Evolutionary conservation across 1,140 invertebrate species (phyloP).

Genomic region (Lucilia sericata): DNA sequence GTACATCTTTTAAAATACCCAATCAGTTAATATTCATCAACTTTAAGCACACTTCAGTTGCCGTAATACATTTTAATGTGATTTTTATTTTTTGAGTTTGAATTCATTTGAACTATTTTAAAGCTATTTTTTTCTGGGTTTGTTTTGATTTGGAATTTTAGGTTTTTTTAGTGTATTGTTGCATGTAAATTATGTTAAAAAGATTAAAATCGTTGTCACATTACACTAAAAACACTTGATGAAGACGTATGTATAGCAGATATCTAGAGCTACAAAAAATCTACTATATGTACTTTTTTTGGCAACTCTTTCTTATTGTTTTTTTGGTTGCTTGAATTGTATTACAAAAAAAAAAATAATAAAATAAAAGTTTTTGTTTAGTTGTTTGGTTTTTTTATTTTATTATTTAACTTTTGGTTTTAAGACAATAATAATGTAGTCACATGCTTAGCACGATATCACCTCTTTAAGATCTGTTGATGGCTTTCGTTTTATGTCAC

Average conservation of each 20-base stretch:
- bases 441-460: conserved; percentile 30
- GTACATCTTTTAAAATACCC: background rate
- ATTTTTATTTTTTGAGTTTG: background rate
- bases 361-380: background rate
- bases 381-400: background rate
- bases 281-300: no score
- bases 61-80: conserved; percentile 23
- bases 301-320: background rate
- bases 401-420: background rate
- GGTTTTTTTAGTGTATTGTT: no score
- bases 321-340: background rate
- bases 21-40: background rate
- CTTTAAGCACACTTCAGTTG: background rate
- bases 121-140: no score
- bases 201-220: background rate
- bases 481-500: conserved; percentile 3
- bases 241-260: background rate
- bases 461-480: conserved; percentile 7
- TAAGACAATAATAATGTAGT: background rate
- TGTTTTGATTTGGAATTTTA: no score
- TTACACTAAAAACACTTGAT: background rate
- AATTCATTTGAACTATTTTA: conserved; percentile 10
- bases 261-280: no score
- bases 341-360: background rate
- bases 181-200: no score